phyloP scores from a whole-genome alignment of 2,113 vertebrate genomes.

The Balaenoptera acutorostrata region DNA sequence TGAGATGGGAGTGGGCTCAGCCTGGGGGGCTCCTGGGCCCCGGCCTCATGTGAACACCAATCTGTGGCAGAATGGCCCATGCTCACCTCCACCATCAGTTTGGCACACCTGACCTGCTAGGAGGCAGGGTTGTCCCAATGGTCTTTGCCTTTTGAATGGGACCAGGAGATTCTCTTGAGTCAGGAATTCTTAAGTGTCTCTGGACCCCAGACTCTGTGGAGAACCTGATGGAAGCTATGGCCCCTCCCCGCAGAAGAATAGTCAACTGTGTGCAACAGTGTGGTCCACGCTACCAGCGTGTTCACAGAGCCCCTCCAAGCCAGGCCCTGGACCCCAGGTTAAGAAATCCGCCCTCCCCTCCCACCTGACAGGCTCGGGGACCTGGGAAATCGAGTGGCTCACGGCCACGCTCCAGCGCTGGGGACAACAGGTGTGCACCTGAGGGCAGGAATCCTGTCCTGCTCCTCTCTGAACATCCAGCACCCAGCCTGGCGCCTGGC shows the following conservation, averaged over 20 bases:
- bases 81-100: background rate
- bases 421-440: rapidly evolving
- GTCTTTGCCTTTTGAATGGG: background rate
- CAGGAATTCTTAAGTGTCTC: background rate
- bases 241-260: background rate
- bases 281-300: background rate
- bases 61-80: background rate
- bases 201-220: background rate
- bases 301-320: background rate
- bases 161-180: background rate
- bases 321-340: background rate
- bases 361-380: background rate
- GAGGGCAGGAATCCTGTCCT: background rate
- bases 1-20: background rate
- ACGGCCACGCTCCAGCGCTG: background rate
- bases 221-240: no score
- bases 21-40: background rate
- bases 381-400: background rate
- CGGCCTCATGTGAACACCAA: no score
- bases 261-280: background rate
- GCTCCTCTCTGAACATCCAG: background rate
- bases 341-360: background rate
- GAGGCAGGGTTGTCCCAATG: background rate
- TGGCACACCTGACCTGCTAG: background rate
- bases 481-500: background rate